These are phyloP conservation scores for Zosterops borbonicus DNA, from an alignment of 2,113 vertebrate genomes.

Conservation along the genomic window DNA sequence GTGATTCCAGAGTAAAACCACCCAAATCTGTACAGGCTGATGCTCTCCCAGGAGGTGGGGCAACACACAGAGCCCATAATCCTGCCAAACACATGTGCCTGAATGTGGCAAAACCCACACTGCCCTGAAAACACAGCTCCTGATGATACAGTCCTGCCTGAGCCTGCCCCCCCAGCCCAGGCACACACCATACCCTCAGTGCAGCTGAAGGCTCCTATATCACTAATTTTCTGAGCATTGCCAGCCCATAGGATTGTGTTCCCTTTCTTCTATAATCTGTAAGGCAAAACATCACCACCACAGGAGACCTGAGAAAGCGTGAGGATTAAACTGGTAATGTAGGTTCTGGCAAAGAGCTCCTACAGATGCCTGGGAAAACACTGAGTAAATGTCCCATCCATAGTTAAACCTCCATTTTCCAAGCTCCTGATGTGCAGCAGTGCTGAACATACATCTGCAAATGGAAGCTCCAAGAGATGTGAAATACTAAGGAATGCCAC, in stretches of 20 bases:
- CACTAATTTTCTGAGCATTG: background rate
- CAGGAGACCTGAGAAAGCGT: background rate
- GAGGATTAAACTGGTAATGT: background rate
- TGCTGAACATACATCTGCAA: background rate
- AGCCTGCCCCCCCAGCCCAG: background rate
- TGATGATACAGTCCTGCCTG: background rate
- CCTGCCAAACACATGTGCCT: background rate
- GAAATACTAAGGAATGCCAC: background rate
- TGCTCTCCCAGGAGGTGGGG: background rate
- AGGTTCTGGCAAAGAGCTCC: background rate
- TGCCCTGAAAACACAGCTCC: background rate
- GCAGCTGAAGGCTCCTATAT: background rate
- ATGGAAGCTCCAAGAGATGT: background rate
- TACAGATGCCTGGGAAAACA: background rate
- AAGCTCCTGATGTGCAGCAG: background rate
- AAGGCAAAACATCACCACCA: background rate
- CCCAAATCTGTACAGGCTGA: background rate
- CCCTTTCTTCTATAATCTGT: background rate
- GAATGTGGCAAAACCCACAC: accelerated
- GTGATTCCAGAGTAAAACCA: background rate
- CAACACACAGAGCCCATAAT: accelerated
- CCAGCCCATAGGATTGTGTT: background rate
- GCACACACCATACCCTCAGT: background rate
- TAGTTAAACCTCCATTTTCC: background rate
- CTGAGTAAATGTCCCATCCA: background rate